phyloP scores from a whole-genome alignment of 2,797 vertebrate species.

The Chiloscyllium punctatum region DNA sequence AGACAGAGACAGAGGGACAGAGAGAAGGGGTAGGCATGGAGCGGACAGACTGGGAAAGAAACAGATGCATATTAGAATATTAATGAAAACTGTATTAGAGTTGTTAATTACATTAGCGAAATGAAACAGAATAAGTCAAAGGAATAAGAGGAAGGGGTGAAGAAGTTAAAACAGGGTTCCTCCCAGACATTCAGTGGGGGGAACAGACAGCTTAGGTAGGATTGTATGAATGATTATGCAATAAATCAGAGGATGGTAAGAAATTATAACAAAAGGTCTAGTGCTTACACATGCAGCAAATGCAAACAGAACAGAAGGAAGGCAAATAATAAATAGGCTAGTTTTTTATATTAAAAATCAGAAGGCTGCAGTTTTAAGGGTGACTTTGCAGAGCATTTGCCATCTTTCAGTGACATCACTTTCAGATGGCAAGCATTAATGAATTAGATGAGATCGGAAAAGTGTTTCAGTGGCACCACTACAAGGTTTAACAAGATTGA shows the following conservation, averaged over 20 bases:
- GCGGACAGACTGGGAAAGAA: background rate
- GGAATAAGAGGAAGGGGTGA: constrained; percentile 40
- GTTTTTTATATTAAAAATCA: constrained; percentile 44
- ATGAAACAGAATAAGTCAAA: constrained; percentile 41
- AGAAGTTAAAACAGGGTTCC: constrained; percentile 44
- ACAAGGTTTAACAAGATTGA: constrained; percentile 54
- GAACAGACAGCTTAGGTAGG: constrained; percentile 42
- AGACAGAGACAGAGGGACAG: too few relatives aligned
- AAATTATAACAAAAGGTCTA: constrained; percentile 38
- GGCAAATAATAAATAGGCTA: constrained; percentile 47
- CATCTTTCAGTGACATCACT: constrained; percentile 50
- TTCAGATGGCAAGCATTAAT: constrained; percentile 50
- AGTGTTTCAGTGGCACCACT: constrained; percentile 53
- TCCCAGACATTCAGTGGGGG: constrained; percentile 42
- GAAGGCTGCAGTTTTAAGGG: constrained; percentile 46
- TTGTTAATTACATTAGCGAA: constrained; percentile 43
- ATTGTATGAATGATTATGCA: constrained; percentile 40
- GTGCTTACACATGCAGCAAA: constrained; percentile 58
- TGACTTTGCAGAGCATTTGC: constrained; percentile 53
- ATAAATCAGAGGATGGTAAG: background rate
- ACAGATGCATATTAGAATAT: constrained; percentile 42
- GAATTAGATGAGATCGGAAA: constrained; percentile 52
- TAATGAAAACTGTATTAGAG: constrained; percentile 37
- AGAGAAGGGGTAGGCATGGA: background rate
- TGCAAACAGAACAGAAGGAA: constrained; percentile 41